Evolutionary conservation across 2,888 invertebrate species (phyloP).

Genomic region (Cosmia pyralina): DNA sequence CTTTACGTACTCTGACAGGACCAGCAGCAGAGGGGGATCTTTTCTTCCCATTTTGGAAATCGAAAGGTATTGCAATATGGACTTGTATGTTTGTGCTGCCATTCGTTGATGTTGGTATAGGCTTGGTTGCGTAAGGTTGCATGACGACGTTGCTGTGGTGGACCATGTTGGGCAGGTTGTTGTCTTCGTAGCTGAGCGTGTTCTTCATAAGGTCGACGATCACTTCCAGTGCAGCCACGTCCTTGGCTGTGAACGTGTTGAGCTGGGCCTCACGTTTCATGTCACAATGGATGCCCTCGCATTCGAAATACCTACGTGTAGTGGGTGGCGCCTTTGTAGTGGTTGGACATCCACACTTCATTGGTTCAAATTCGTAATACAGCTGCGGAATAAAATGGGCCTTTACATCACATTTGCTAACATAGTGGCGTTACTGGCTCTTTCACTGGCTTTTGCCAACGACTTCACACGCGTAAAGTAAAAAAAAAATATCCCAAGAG

Average conservation of each 20-base stretch:
- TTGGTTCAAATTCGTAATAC: constrained; percentile 18
- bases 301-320: too few species aligned
- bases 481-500: not conserved
- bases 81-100: constrained; percentile 76
- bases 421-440: too few species aligned
- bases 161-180: constrained; percentile 10
- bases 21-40: constrained; percentile 66
- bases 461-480: too few species aligned
- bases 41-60: constrained; percentile 66
- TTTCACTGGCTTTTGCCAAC: not conserved
- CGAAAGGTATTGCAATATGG: constrained; percentile 78
- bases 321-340: not conserved
- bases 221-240: constrained; percentile 81
- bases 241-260: constrained; percentile 76
- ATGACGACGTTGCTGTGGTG: not conserved
- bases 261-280: constrained; percentile 58
- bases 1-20: constrained; percentile 72
- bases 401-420: not conserved
- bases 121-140: constrained; percentile 1
- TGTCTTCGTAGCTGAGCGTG: constrained; percentile 63
- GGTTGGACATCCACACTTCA: not conserved
- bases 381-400: constrained; percentile 9
- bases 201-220: constrained; percentile 79
- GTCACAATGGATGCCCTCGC: not conserved
- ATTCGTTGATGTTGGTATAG: not conserved